phyloP scores from a whole-genome alignment of 2,888 invertebrate species.

The Molorchus minor region DNA sequence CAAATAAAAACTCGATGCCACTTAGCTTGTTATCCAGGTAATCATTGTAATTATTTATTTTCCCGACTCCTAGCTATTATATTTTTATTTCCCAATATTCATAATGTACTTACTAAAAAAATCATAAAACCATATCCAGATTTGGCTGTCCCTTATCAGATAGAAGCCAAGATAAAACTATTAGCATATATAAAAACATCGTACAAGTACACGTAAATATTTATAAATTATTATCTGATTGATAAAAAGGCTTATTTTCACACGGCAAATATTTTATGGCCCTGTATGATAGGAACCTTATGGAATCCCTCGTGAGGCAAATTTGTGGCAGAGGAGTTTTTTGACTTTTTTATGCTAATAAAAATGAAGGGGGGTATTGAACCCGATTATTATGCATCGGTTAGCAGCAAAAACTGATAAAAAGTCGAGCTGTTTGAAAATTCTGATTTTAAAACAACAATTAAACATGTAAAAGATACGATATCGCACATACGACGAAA shows the following conservation, averaged over 20 bases:
- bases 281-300: not conserved
- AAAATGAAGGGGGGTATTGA: slow-evolving; percentile 23
- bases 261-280: not conserved
- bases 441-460: slow-evolving; percentile 6
- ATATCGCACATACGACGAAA: not conserved
- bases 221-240: slow-evolving; percentile 21
- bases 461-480: not conserved
- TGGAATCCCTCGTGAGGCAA: not conserved
- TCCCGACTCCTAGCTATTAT: too few species aligned
- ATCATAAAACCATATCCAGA: too few species aligned
- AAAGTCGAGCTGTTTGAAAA: slow-evolving; percentile 12
- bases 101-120: too few species aligned
- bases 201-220: slow-evolving; percentile 3
- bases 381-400: slow-evolving; percentile 27
- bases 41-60: too few species aligned
- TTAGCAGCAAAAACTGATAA: slow-evolving; percentile 18
- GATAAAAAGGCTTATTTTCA: slow-evolving; percentile 8
- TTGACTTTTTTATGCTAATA: slow-evolving; percentile 5
- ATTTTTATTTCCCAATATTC: too few species aligned
- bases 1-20: too few species aligned
- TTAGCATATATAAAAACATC: slow-evolving; percentile 13
- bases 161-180: slow-evolving; percentile 2
- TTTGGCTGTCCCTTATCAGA: not conserved
- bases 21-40: too few species aligned
- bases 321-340: not conserved